phyloP scores from a whole-genome alignment of 2,797 vertebrate genomes.

The Mus minutoides region DNA sequence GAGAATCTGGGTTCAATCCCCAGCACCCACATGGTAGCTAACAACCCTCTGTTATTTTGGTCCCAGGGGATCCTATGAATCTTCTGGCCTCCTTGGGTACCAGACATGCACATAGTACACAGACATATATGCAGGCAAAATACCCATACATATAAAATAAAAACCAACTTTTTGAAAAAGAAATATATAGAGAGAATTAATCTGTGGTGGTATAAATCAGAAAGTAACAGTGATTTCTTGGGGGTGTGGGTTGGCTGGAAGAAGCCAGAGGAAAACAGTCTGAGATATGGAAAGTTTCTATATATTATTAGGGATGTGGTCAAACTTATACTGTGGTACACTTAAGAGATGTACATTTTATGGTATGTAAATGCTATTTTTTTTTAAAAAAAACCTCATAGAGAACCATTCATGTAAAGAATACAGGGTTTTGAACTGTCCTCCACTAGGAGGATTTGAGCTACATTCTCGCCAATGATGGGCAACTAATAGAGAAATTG shows the following conservation, averaged over 20 bases:
- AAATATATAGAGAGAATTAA: conserved; percentile 30
- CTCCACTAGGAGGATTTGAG: not conserved
- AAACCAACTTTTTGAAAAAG: not conserved
- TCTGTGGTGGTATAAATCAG: not conserved
- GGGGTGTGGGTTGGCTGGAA: not conserved
- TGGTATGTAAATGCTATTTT: not conserved
- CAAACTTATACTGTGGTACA: not conserved
- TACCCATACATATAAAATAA: not conserved
- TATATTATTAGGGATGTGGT: not conserved
- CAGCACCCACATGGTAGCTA: not conserved
- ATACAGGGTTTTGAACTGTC: conserved; percentile 9
- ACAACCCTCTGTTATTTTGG: not conserved
- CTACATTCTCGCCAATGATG: not conserved
- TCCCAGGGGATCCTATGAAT: not conserved
- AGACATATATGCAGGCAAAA: not conserved
- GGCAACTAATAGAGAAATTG: not conserved
- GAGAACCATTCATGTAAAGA: not conserved
- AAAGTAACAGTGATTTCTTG: not conserved
- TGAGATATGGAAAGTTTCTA: not conserved
- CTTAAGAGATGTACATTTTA: conserved; percentile 19
- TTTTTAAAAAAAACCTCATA: conserved; percentile 29
- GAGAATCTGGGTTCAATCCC: not conserved
- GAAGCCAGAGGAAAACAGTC: not conserved
- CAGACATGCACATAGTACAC: not conserved
- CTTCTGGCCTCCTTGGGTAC: not conserved